Percentiles rank a stretch among this genome's conserved stretches.
These are phyloP conservation scores for Scelioninae gen. 1 DNA, from an alignment of 2,888 invertebrate species.

Conservation along the genomic window DNA sequence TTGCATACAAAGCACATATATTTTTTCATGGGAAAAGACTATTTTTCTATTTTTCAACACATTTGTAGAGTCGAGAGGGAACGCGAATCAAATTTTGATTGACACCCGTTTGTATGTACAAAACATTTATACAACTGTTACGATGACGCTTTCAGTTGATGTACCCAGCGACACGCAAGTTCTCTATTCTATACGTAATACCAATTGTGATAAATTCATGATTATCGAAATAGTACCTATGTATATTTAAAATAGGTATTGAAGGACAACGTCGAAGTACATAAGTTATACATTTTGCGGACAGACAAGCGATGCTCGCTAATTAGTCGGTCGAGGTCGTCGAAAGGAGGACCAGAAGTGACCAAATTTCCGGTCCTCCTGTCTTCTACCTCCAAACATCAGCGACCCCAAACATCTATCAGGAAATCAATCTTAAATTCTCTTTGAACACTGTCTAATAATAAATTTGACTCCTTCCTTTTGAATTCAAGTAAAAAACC, in stretches of 20 bases:
- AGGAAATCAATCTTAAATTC: too few species aligned
- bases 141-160: constrained; percentile 34
- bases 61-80: constrained; percentile 53
- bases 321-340: constrained; percentile 23
- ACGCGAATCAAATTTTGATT: constrained; percentile 58
- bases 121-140: constrained; percentile 51
- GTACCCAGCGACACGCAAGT: constrained; percentile 61
- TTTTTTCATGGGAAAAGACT: constrained; percentile 66
- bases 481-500: too few species aligned
- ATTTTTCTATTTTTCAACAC: constrained; percentile 68
- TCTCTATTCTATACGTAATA: constrained; percentile 69
- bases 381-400: too few species aligned
- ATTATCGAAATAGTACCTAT: constrained; percentile 67
- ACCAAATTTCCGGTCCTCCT: too few species aligned
- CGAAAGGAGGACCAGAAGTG: not conserved
- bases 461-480: too few species aligned
- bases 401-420: too few species aligned
- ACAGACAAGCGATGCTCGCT: constrained; percentile 51
- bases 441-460: too few species aligned
- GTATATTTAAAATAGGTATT: constrained; percentile 56
- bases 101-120: constrained; percentile 64
- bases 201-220: constrained; percentile 68
- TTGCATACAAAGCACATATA: constrained; percentile 68
- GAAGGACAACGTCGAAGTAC: constrained; percentile 47
- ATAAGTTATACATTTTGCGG: constrained; percentile 50